Evolutionary conservation across 2,888 invertebrate genomes (phyloP).

Genomic region (Andrena marginata): DNA sequence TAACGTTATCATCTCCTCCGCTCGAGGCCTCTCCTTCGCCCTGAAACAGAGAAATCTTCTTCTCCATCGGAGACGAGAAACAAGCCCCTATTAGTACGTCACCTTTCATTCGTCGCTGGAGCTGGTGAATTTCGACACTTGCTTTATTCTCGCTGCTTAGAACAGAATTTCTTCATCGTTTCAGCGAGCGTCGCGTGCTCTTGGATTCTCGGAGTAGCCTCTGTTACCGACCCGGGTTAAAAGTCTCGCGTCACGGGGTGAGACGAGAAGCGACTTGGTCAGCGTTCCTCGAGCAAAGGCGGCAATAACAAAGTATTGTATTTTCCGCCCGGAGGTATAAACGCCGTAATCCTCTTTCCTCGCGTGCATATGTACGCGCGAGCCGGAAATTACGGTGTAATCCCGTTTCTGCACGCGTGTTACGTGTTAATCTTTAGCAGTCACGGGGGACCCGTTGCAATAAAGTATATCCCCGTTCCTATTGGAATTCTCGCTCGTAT

Average conservation of each 20-base stretch:
- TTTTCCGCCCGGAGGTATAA: slow-evolving; percentile 26
- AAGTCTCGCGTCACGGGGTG: not conserved
- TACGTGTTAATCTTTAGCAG: slow-evolving; percentile 65
- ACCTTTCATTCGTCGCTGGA: not conserved
- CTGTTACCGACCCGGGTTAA: not conserved
- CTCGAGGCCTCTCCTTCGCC: slow-evolving; percentile 12
- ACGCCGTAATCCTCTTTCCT: slow-evolving; percentile 33
- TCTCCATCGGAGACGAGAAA: not conserved
- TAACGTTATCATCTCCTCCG: slow-evolving; percentile 40
- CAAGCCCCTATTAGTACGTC: not conserved
- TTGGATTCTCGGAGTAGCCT: too few relatives aligned
- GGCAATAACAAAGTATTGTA: slow-evolving; percentile 34
- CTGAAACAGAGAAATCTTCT: slow-evolving; percentile 3
- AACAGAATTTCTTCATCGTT: too few relatives aligned
- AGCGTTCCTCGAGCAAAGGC: not conserved
- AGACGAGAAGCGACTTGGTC: not conserved
- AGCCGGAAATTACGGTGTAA: slow-evolving; percentile 55
- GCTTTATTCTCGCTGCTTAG: too few relatives aligned
- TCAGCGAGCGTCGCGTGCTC: too few relatives aligned
- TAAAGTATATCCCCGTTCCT: slow-evolving; percentile 66
- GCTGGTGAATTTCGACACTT: not conserved
- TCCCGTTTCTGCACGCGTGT: slow-evolving; percentile 59
- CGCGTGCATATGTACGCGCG: slow-evolving; percentile 27
- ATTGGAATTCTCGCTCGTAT: slow-evolving; percentile 62
- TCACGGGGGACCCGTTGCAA: slow-evolving; percentile 57